Evolutionary conservation across 1,140 invertebrate genomes (phyloP), one percentile per base, ranked within the genome.

Genomic region (Orussus abietinus): DNA sequence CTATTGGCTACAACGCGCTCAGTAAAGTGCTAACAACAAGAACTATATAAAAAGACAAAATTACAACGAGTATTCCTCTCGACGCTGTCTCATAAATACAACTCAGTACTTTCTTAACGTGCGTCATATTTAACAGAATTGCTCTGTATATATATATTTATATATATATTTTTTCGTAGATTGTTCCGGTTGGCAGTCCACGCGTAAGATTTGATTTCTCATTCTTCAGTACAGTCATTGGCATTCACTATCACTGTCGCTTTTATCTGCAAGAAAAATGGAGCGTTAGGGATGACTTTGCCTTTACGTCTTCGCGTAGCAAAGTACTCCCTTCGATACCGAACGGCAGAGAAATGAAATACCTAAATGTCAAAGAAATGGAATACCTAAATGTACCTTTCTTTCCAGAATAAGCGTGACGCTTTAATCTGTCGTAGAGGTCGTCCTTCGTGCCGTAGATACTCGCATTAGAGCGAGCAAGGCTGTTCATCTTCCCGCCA

Each of bases 391-490:
- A 49, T 42, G 69, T 74, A 90, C 90, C 90, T 90, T 95, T 96
- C 75, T 95, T 94, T 72, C 91, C 92, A 41, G 90, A 87, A 72
- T 95, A 96, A 62, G 92, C 92, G 75, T 96, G 92, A 72, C 91
- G 82, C 75, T 93, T 92, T 71, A 96, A 79, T 77, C 92, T 84
- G 74, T 96, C 92, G 67, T 96, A 96, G 45, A 96, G 80, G 74
- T 96, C 92, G 68, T 96, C 92, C 75, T 95, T 95, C 51, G 91
- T 94, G 49, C 90, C 91, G 65, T 96, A 95, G 60, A 95, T 86
- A 73, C 90, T 93, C 42, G 90, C 90, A 69, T 92, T 94, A 26
- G 90, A 93, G 52, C 90, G 78, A 21, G 90, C 89, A 66, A 92
- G 77, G 70, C 88, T 91, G 71, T 91, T 92, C 86, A 90, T 88